A percentile compares a stretch with the other conserved stretches of the same genome.
Conservation (phyloP, 2,797 vertebrate species). For the Tauraco hartlaubi region DNA sequence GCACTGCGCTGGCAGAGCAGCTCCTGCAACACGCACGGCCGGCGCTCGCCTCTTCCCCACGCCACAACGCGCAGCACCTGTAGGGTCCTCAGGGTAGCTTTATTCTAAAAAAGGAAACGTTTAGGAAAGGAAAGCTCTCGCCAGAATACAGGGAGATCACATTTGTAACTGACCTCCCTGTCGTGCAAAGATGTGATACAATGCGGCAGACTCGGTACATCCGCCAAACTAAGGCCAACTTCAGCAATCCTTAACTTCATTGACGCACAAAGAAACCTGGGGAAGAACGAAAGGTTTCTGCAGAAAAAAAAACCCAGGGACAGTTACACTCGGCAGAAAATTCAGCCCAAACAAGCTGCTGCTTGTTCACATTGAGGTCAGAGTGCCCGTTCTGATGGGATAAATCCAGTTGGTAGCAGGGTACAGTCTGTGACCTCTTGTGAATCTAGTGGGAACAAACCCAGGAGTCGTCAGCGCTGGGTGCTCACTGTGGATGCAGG, state of each 20-base stretch:
- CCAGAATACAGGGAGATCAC: not conserved
- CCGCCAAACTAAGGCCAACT: not conserved
- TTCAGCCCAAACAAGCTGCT: not conserved
- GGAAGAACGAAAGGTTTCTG: not conserved
- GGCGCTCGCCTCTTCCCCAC: not conserved
- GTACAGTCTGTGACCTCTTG: not conserved
- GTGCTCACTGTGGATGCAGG: rapidly evolving
- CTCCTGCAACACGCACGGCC: not conserved
- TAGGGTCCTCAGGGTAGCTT: not conserved
- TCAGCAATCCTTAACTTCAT: not conserved
- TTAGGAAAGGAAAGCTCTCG: not conserved
- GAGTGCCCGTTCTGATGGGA: not conserved
- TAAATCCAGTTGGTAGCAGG: not conserved
- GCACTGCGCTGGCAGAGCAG: slow-evolving; percentile 13
- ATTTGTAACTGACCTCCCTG: not conserved
- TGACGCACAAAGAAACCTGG: not conserved
- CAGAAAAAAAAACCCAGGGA: not conserved
- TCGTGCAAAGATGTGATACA: not conserved
- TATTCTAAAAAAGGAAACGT: not conserved
- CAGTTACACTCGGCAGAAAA: not conserved
- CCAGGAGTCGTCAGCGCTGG: not conserved
- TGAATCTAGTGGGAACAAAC: not conserved
- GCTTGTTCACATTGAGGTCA: not conserved
- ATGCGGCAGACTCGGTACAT: rapidly evolving
- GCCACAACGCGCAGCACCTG: rapidly evolving